Conservation (phyloP, 2,797 vertebrate species). For the Manis javanica region DNA sequence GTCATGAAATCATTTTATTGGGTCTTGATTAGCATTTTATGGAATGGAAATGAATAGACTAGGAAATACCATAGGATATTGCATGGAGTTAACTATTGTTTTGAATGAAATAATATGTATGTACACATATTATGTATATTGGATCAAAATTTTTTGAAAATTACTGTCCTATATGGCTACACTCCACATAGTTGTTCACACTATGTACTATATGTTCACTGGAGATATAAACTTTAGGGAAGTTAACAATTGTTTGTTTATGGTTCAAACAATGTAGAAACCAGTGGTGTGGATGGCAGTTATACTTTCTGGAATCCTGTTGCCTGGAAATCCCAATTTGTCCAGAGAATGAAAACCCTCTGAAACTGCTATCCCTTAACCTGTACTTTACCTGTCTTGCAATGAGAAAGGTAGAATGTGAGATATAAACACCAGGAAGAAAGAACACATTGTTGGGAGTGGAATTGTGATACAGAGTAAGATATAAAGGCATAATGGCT, state of each 20-base stretch:
- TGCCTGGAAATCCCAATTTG: neutral
- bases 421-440: neutral
- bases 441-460: neutral
- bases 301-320: neutral
- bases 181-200: neutral
- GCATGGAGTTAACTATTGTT: conserved; percentile 15
- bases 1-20: conserved; percentile 3
- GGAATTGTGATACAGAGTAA: neutral
- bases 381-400: neutral
- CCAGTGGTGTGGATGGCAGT: neutral
- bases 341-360: neutral
- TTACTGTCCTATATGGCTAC: neutral
- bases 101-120: neutral
- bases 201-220: neutral
- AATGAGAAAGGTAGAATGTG: neutral
- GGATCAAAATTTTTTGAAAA: neutral
- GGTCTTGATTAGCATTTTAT: conserved; percentile 39
- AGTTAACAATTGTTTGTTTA: neutral
- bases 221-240: neutral
- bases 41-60: neutral
- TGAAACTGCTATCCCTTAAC: neutral
- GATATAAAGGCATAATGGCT: neutral
- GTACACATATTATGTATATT: too few relatives aligned
- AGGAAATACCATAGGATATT: neutral
- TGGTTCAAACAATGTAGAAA: conserved; percentile 9